Evolutionary conservation across 2,888 invertebrate species (phyloP).

Genomic region (Drosophila parthenogenetica): DNA sequence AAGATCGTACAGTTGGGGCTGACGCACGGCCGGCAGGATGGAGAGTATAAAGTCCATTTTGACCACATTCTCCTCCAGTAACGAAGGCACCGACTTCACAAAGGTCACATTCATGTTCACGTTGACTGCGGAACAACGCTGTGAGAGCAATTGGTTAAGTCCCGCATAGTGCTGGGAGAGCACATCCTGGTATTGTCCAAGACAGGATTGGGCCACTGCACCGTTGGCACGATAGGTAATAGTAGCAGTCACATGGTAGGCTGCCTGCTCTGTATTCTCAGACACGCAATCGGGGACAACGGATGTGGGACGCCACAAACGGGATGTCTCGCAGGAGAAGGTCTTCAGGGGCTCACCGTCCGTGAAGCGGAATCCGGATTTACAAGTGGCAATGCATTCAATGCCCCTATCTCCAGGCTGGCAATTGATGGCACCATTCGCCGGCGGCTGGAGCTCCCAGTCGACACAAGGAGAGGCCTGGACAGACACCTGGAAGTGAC

Average conservation of each 20-base stretch:
- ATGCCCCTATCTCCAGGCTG: conserved; percentile 92
- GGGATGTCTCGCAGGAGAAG: conserved; percentile 92
- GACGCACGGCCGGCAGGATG: conserved; percentile 94
- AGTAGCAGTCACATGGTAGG: conserved; percentile 94
- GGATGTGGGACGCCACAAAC: conserved; percentile 94
- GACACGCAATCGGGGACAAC: conserved; percentile 98
- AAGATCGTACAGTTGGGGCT: conserved; percentile 96
- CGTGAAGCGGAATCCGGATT: conserved; percentile 94
- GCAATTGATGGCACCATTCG: conserved; percentile 95
- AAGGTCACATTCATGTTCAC: conserved; percentile 97
- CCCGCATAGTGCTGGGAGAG: conserved; percentile 92
- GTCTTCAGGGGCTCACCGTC: conserved; percentile 95
- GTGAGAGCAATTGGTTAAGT: conserved; percentile 93
- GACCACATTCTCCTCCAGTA: conserved; percentile 94
- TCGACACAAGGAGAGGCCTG: conserved; percentile 97
- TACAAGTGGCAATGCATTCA: conserved; percentile 95
- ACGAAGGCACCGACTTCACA: conserved; percentile 91
- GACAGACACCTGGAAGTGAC: conserved; percentile 97
- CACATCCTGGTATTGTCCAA: conserved; percentile 93
- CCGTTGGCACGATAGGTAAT: conserved; percentile 95
- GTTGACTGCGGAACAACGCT: conserved; percentile 97
- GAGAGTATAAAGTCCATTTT: conserved; percentile 95
- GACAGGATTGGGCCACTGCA: conserved; percentile 93
- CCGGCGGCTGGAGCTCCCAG: conserved; percentile 96
- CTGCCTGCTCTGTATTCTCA: conserved; percentile 97